Base-by-base conservation (phyloP, 2,797 vertebrate species). In the Crenuchus spilurus region DNA sequence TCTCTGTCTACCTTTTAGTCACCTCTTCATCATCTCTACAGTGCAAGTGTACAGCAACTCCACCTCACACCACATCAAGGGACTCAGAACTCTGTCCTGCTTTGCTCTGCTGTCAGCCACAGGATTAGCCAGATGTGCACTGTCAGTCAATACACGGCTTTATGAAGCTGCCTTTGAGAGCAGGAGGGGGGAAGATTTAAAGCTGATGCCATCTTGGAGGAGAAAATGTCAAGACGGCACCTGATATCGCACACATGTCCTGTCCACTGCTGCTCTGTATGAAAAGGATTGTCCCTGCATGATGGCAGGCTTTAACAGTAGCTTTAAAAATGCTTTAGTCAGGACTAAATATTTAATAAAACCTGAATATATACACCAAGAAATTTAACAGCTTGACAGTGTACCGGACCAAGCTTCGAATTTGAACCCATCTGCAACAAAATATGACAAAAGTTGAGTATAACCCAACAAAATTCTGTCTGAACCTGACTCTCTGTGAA, bases 71-170 rank as follows among this genome's bases (percentile, higher is more conserved):
- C 24, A 31, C 62, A 64, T 64, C 41, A 31, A 64, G 62, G 41
- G 31, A 44, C 62, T 46, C 24, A 2, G n/a, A 46, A 46, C 18
- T 18, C 28, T 57, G 54, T 64, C 41, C 18, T 26, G 41, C 42
- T 46, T 64, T 52, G 10, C 70, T 63, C 9, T n/a, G 4, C 57
- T 30, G 58, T 63, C 37, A 63, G 46, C 30, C 60, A 72, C 57
- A 30, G 70, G 70, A 72, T 72, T 72, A 72, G 46, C 48, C 46
- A 72, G 64, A 67, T 68, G 73, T 69, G 46, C 26, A 42, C 54
- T 75, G 73, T 69, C 73, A 75, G 65, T 75, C 73, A 69, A 75
- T 69, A 68, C 52, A 35, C 26, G n/a, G 49, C 64, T 68, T 69
- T 75, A 75, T 20, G 18, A 41, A 39, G 31, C 33, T 16, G 33